phyloP scores from a whole-genome alignment of 2,888 invertebrate species.

The Chirona hameri region DNA sequence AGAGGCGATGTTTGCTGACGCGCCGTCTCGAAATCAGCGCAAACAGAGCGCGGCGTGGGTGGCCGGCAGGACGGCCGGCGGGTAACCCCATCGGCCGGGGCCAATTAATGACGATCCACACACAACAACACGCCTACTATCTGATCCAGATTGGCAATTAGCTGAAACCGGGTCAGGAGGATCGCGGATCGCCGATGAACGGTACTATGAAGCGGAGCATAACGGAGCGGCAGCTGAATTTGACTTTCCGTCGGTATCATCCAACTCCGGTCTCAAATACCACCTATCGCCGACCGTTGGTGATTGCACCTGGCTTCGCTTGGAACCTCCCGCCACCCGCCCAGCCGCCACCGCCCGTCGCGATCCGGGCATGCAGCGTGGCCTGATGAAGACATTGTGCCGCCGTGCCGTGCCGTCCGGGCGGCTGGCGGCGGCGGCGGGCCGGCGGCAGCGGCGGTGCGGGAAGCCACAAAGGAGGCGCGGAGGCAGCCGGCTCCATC shows the following conservation, averaged over 20 bases:
- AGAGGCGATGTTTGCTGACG: not conserved
- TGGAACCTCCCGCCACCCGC: not conserved
- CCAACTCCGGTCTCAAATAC: no score
- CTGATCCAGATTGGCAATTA: no score
- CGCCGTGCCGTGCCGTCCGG: not conserved
- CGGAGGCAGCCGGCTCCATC: not conserved
- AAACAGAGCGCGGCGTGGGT: not conserved
- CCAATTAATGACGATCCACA: no score
- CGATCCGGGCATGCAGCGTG: not conserved
- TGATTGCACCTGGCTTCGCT: no score
- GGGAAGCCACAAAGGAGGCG: not conserved
- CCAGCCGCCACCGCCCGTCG: not conserved
- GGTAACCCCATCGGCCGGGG: no score
- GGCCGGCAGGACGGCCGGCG: not conserved
- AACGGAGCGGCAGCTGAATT: no score
- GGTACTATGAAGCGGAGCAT: no score
- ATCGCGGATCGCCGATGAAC: no score
- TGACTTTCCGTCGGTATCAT: no score
- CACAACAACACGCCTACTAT: no score
- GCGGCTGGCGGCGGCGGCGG: not conserved
- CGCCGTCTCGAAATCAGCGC: not conserved
- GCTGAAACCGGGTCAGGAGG: no score
- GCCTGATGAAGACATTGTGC: slow-evolving; percentile 26
- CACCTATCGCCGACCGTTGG: no score
- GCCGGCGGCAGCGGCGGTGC: not conserved